A percentile compares a stretch with the other conserved stretches of the same genome.
These are phyloP conservation scores for Choloepus hoffmanni DNA, from an alignment of 2,113 vertebrate species.

Conservation along the genomic window DNA sequence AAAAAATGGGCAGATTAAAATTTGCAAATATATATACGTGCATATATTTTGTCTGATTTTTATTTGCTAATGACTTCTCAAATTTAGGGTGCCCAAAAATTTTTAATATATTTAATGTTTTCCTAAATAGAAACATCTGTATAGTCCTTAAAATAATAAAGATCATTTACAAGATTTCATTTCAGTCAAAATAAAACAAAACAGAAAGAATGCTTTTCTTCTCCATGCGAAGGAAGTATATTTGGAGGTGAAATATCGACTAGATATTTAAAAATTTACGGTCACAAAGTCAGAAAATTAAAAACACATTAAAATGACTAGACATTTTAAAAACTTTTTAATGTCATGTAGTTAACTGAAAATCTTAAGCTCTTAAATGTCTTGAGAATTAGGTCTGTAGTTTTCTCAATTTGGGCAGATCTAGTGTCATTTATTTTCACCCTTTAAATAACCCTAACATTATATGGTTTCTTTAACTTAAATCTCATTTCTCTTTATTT, in stretches of 20 bases:
- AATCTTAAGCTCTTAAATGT: background rate
- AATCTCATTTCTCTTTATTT: background rate
- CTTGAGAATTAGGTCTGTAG: background rate
- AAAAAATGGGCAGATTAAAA: background rate
- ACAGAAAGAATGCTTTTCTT: background rate
- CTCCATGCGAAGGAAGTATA: background rate
- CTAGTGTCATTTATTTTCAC: background rate
- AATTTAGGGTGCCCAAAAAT: background rate
- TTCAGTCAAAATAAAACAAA: background rate
- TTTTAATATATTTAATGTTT: background rate
- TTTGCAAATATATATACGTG: background rate
- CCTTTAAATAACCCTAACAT: background rate
- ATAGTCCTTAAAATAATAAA: background rate
- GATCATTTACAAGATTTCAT: background rate
- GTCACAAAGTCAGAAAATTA: background rate
- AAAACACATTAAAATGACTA: background rate
- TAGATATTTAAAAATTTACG: background rate
- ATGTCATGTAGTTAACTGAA: background rate
- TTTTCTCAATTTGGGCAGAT: background rate
- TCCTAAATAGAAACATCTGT: background rate
- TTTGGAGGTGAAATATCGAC: background rate
- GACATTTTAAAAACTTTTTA: background rate
- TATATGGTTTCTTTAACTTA: conserved; percentile 22
- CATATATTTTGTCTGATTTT: background rate
- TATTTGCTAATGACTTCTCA: background rate